phyloP scores from a whole-genome alignment of 2,797 vertebrate species.

The Sorex maritimensis region DNA sequence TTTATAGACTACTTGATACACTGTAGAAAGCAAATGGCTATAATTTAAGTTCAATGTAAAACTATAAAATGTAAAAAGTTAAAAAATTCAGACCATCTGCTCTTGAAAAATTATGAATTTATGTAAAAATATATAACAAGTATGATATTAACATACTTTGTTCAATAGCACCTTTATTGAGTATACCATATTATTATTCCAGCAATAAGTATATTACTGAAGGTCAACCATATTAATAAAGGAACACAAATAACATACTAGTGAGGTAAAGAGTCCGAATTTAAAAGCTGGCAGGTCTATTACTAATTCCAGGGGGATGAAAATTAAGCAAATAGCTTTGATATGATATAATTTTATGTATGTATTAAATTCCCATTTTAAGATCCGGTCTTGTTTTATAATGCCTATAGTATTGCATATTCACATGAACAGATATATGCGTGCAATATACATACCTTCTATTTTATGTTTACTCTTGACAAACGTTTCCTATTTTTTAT shows the following conservation, averaged over 20 bases:
- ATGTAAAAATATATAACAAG: not conserved
- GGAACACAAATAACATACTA: not conserved
- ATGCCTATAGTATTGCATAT: not conserved
- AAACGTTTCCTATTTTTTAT: not conserved
- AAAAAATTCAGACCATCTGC: not conserved
- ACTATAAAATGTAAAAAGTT: not conserved
- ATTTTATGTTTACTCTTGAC: not conserved
- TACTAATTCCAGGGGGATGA: not conserved
- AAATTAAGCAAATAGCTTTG: constrained; percentile 16
- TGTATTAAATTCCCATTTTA: not conserved
- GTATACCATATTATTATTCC: not conserved
- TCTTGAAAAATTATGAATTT: not conserved
- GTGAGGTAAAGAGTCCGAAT: not conserved
- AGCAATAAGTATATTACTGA: not conserved
- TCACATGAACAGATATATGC: too few relatives aligned
- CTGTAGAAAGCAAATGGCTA: not conserved
- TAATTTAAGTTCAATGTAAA: not conserved
- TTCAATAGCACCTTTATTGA: not conserved
- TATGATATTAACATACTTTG: not conserved
- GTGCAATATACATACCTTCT: not conserved
- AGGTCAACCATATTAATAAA: not conserved
- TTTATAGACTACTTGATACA: too few relatives aligned
- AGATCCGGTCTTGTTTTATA: not conserved
- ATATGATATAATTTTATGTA: not conserved
- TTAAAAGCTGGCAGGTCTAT: not conserved